Conservation (phyloP, 2,888 invertebrate genomes). For the Perithous albicinctus region DNA sequence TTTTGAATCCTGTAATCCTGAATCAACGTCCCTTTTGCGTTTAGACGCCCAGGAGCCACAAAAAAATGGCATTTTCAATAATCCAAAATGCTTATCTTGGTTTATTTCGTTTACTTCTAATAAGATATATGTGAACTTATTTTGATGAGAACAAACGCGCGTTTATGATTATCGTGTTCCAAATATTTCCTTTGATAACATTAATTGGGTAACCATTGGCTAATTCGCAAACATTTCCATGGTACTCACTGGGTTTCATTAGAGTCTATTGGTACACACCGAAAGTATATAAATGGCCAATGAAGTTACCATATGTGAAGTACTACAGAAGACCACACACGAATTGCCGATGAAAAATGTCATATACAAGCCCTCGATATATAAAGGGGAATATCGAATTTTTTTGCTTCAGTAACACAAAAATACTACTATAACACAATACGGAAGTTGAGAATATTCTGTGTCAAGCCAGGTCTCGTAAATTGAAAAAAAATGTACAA, state of each 20-base stretch:
- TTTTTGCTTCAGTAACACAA: neutral
- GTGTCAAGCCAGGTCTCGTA: neutral
- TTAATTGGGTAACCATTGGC: neutral
- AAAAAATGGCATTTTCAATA: too few relatives aligned
- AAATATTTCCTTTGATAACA: neutral
- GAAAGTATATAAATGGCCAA: too few relatives aligned
- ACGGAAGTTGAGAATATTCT: neutral
- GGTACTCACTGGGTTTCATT: neutral
- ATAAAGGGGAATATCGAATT: slow-evolving; percentile 1
- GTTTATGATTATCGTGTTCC: too few relatives aligned
- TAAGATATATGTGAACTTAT: too few relatives aligned
- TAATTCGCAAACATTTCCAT: neutral
- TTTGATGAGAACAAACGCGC: neutral
- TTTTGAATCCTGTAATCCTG: too few relatives aligned
- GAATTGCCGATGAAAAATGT: neutral
- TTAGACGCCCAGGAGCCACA: too few relatives aligned
- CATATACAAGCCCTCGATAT: neutral
- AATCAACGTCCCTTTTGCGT: too few relatives aligned
- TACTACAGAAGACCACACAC: neutral
- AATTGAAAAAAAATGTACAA: slow-evolving; percentile 5
- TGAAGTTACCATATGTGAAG: neutral
- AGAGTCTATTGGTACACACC: neutral
- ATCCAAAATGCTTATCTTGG: too few relatives aligned
- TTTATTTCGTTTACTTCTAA: too few relatives aligned
- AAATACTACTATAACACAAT: neutral